Percentiles rank a stretch among this genome's conserved stretches.
These are phyloP conservation scores for Sarcophaga bullata DNA, from an alignment of 1,140 invertebrate genomes.

Conservation along the genomic window DNA sequence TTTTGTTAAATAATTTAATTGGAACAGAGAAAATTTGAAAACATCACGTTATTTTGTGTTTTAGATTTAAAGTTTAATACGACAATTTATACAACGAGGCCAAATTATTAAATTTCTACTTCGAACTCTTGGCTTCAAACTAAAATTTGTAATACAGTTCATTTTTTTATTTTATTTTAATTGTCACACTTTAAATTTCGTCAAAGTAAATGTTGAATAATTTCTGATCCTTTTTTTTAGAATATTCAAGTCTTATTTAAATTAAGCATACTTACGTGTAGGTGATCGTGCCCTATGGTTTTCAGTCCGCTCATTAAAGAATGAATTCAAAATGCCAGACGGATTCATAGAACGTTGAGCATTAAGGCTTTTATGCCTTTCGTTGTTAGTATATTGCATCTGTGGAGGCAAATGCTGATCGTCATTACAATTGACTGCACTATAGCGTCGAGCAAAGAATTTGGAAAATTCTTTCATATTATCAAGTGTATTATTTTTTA, in stretches of 20 bases:
- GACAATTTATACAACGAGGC: conserved; percentile 17
- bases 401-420: conserved; percentile 40
- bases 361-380: conserved; percentile 59
- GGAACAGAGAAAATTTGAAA: not conserved
- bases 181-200: too few relatives aligned
- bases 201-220: too few relatives aligned
- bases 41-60: not conserved
- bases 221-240: not conserved
- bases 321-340: conserved; percentile 56
- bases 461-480: conserved; percentile 61
- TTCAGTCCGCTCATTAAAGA: conserved; percentile 56
- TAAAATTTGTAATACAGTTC: not conserved
- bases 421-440: conserved; percentile 54
- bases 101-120: not conserved
- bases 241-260: conserved; percentile 7
- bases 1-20: not conserved
- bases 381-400: not conserved
- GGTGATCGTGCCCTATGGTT: conserved; percentile 54
- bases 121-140: not conserved
- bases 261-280: conserved; percentile 58
- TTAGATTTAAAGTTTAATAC: not conserved
- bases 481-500: conserved; percentile 1
- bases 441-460: conserved; percentile 59
- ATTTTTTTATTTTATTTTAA: too few relatives aligned
- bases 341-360: conserved; percentile 58